Conservation (phyloP, 2,113 vertebrate genomes). For the Oncorhynchus nerka region DNA sequence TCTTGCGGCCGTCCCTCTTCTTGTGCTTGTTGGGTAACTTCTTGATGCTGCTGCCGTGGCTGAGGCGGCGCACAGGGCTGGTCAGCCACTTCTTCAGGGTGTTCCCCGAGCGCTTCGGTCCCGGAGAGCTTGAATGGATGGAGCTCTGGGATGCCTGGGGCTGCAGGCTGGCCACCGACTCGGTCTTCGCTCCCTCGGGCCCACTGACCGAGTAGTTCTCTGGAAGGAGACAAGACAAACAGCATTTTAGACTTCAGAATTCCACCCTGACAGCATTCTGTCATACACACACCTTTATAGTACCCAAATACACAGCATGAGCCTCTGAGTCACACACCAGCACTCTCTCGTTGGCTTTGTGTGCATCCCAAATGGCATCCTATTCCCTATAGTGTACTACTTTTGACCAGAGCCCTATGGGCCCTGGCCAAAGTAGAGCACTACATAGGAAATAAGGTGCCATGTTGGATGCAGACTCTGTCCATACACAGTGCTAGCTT, state of each 20-base stretch:
- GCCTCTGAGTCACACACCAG: too few species aligned
- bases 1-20: constrained; percentile 86
- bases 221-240: constrained; percentile 48
- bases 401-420: too few species aligned
- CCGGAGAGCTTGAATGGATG: constrained; percentile 87
- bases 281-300: background rate
- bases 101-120: constrained; percentile 93
- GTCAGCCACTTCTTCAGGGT: constrained; percentile 96
- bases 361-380: too few species aligned
- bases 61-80: constrained; percentile 91
- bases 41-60: constrained; percentile 89
- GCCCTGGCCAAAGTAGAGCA: too few species aligned
- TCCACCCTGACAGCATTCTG: too few species aligned
- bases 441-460: too few species aligned
- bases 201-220: constrained; percentile 82
- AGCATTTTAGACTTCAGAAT: too few species aligned
- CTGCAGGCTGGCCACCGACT: constrained; percentile 92
- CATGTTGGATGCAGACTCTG: too few species aligned
- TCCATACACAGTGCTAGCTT: background rate
- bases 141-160: constrained; percentile 89
- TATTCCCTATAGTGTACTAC: too few species aligned
- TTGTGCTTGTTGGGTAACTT: constrained; percentile 84
- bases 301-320: too few species aligned
- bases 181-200: constrained; percentile 83
- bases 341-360: too few species aligned